phyloP scores from a whole-genome alignment of 2,888 invertebrate species.

The Aleiodes alternator region DNA sequence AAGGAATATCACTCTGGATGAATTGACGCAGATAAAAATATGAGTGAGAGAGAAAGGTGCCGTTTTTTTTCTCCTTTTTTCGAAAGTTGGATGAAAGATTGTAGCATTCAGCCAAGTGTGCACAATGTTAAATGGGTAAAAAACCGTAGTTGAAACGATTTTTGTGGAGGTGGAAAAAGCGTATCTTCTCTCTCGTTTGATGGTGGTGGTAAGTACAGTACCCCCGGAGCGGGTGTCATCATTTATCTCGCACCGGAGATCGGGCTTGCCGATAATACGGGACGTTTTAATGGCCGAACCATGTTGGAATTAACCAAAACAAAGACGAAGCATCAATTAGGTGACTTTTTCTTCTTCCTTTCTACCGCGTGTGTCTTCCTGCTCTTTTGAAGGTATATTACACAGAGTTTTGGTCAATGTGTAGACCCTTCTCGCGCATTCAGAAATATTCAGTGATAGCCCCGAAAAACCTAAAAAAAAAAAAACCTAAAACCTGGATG shows the following conservation, averaged over 20 bases:
- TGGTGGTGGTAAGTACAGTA: slow-evolving; percentile 73
- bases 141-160: slow-evolving; percentile 8
- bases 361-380: slow-evolving; percentile 56
- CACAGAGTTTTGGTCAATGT: background rate
- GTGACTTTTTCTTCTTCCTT: slow-evolving; percentile 75
- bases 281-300: slow-evolving; percentile 84
- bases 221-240: slow-evolving; percentile 77
- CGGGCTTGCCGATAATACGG: slow-evolving; percentile 79
- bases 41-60: background rate
- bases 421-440: background rate
- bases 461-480: slow-evolving; percentile 1
- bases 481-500: background rate
- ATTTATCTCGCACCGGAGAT: slow-evolving; percentile 79
- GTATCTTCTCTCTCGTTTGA: slow-evolving; percentile 34
- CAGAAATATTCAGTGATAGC: slow-evolving; percentile 51
- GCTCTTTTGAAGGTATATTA: slow-evolving; percentile 41
- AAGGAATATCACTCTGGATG: background rate
- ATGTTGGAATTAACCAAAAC: slow-evolving; percentile 83
- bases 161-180: slow-evolving; percentile 41
- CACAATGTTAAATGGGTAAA: slow-evolving; percentile 27
- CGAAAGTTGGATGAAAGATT: slow-evolving; percentile 1
- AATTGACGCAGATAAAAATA: slow-evolving; percentile 9
- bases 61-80: too few species aligned
- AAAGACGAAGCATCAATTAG: slow-evolving; percentile 84
- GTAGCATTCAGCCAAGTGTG: slow-evolving; percentile 26